These are phyloP conservation scores for Idaea biselata DNA, from an alignment of 2,888 invertebrate species.

Conservation along the genomic window DNA sequence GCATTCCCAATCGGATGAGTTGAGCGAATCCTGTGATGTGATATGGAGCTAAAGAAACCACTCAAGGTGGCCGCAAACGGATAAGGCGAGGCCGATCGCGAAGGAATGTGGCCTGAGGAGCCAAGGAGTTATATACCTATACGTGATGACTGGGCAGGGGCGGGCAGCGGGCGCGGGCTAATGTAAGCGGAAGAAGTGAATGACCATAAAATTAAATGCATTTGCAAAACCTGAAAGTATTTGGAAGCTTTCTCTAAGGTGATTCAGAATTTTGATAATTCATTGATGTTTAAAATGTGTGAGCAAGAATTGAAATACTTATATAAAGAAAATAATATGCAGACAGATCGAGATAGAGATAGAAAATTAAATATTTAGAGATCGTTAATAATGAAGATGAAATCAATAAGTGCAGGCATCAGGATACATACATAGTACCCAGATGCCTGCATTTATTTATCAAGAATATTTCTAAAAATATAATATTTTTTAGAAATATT, in stretches of 20 bases:
- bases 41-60: constrained; percentile 41
- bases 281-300: not conserved
- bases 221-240: constrained; percentile 3
- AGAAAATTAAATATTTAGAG: too few relatives aligned
- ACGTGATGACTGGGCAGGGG: constrained; percentile 36
- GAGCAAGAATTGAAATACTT: not conserved
- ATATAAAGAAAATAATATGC: too few relatives aligned
- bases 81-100: constrained; percentile 70
- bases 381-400: too few relatives aligned
- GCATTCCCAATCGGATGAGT: constrained; percentile 48
- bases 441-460: too few relatives aligned
- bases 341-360: too few relatives aligned
- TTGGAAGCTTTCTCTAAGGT: not conserved
- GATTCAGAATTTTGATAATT: not conserved
- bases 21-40: constrained; percentile 25
- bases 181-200: constrained; percentile 8
- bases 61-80: constrained; percentile 56
- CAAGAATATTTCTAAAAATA: too few relatives aligned
- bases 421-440: too few relatives aligned
- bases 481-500: too few relatives aligned
- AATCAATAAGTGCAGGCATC: too few relatives aligned
- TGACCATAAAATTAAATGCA: constrained; percentile 10
- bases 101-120: constrained; percentile 58
- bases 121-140: constrained; percentile 1
- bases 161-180: constrained; percentile 23